Conservation (phyloP, 2,113 vertebrate species). For the Parus major region DNA sequence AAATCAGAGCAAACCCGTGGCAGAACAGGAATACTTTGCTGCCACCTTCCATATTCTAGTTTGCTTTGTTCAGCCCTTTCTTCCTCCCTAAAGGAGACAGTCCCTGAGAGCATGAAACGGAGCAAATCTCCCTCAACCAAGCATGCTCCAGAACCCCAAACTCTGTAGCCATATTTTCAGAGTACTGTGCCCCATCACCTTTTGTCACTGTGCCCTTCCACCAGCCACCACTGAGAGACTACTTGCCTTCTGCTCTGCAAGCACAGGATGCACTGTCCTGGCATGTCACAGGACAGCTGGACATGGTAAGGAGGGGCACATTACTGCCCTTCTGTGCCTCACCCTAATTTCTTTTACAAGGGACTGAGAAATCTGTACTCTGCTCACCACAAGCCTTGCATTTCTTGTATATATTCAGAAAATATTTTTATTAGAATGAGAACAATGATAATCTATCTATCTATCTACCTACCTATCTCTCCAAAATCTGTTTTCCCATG, state of each 20-base stretch:
- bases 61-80: neutral
- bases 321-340: neutral
- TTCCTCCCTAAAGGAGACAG: neutral
- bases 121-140: neutral
- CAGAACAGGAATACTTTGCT: neutral
- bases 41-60: neutral
- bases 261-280: neutral
- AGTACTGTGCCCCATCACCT: accelerated
- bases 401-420: neutral
- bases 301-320: neutral
- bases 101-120: neutral
- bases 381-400: neutral
- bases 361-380: neutral
- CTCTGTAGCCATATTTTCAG: neutral
- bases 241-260: neutral
- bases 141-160: neutral
- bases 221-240: neutral
- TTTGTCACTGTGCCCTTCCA: neutral
- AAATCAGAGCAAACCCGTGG: neutral
- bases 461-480: neutral
- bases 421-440: neutral
- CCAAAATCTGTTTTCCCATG: neutral
- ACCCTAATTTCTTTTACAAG: neutral
- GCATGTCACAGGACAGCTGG: accelerated
- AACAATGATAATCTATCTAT: neutral